Evolutionary conservation across 1,140 invertebrate genomes (phyloP), one percentile per base, ranked within the genome.

Genomic region (Odontomachus brunneus): DNA sequence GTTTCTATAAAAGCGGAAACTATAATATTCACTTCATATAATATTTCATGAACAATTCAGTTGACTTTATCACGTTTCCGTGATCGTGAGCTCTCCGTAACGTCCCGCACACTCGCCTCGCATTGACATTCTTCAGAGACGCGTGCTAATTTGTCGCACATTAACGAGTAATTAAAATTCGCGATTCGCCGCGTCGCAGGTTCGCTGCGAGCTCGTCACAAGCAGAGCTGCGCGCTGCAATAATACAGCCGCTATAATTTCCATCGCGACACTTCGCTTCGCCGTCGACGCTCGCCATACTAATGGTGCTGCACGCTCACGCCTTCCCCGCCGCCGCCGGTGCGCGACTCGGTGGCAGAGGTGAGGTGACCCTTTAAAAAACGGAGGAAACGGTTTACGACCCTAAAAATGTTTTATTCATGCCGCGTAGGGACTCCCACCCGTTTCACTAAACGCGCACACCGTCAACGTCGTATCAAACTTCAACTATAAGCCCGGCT

Each of bases 391-490:
- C 73, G 84, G 86, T 88, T 88, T 89, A 89, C 87, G 87, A 88
- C 76, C 55, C 84, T 24, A 63, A 84, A 69, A 78, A 89, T 89
- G 88, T 89, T 89, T 89, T 89, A 89, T 89, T 89, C 88, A 89
- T 86, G 65, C 60, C 75, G 86, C 87, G 84, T 86, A 59, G 75
- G 48, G 75, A 86, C 84, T 83, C 72, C 84, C 84, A 85, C 80
- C 83, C 84, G 86, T 89, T 89, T 89, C 88, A 78, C 88, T 89
- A 89, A 89, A 89, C 88, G 88, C 88, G 88, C 81, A 53, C 84
- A 88, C 86, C 87, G 85, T 88, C 87, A 88, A 85, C 87, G 87
- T 88, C 87, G 86, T 88, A 88, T 88, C 87, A 88, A 88, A 88
- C 86, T 88, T 88, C 87, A 88, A 88, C 87, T 88, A 88, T 88